Evolutionary conservation across 2,113 vertebrate genomes (phyloP), one percentile per base, ranked within the genome.

Genomic region (Epinephelus moara): DNA sequence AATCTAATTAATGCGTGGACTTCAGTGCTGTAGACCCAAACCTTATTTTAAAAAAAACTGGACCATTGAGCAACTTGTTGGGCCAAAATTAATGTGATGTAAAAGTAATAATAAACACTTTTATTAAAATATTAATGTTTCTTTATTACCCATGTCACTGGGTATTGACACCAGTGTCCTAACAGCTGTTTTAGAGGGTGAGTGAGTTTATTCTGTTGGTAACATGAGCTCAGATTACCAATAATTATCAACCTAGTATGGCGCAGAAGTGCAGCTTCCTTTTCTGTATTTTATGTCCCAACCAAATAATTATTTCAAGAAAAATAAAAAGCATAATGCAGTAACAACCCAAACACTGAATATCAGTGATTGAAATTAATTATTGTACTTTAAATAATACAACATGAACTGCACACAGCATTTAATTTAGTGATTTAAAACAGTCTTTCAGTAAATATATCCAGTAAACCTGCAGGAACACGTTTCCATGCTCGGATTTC

Each of bases 281-380:
- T 14, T 62, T 30, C 13, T 37, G 2, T 45, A 12, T 45, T 45
- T 55, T n/a, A 14, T 37, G 8, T 9, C 47, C 27, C 40, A 50
- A 37, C 25, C 42, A 27, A 64, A 23, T 2, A 1, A 37, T 25
- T 53, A 40, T 4, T 25, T 11, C 53, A 17, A 42, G 33, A 67
- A 53, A 70, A 45, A 42, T 7, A 12, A 33, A 11, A 56, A 15
- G 17, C 40, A 56, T 18, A 56, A 18, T 42, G 25, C 21, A 49
- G 25, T 33, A 67, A 64, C 17, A 72, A 60, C 19, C 37, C 47
- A 5, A 78, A 61, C 88, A 85, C 75, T 87, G 80, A 90, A 88
- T 81, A 82, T 88, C 88, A 90, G 88, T 71, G 67, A 86, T 73
- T 52, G 64, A 50, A 71, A 74, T 15, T 5, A 53, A 55, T 55